These are phyloP conservation scores for Eudemis profundana DNA, from an alignment of 2,888 invertebrate genomes.

Conservation along the genomic window DNA sequence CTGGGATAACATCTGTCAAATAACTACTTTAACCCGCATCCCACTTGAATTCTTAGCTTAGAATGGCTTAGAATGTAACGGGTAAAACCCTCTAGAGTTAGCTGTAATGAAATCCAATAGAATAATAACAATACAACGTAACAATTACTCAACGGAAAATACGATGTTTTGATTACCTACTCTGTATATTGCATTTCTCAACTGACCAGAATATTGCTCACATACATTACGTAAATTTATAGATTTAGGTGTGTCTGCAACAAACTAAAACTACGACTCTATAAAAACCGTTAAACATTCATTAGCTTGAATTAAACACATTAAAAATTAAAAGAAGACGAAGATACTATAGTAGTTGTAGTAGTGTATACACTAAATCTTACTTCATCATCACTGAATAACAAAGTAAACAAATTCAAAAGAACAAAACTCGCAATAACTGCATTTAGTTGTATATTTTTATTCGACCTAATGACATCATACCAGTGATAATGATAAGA, in stretches of 20 bases:
- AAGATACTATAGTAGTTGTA: slow-evolving; percentile 40
- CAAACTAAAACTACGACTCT: background rate
- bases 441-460: slow-evolving; percentile 53
- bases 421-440: slow-evolving; percentile 30
- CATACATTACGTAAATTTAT: background rate
- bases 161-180: background rate
- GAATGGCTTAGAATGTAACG: background rate
- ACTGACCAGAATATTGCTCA: background rate
- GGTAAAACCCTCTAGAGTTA: background rate
- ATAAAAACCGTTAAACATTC: background rate
- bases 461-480: slow-evolving; percentile 71
- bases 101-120: background rate
- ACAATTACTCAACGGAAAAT: background rate
- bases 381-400: slow-evolving; percentile 11
- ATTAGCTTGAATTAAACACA: slow-evolving; percentile 43
- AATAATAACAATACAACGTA: background rate
- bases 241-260: background rate
- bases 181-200: background rate
- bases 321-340: slow-evolving; percentile 13
- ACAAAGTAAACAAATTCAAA: slow-evolving; percentile 31
- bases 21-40: background rate
- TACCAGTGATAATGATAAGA: slow-evolving; percentile 72
- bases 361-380: too few relatives aligned
- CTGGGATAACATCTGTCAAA: slow-evolving; percentile 2
- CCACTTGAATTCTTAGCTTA: background rate